Evolutionary conservation across 2,888 invertebrate genomes (phyloP).

Genomic region (Ennomos quercinarius): DNA sequence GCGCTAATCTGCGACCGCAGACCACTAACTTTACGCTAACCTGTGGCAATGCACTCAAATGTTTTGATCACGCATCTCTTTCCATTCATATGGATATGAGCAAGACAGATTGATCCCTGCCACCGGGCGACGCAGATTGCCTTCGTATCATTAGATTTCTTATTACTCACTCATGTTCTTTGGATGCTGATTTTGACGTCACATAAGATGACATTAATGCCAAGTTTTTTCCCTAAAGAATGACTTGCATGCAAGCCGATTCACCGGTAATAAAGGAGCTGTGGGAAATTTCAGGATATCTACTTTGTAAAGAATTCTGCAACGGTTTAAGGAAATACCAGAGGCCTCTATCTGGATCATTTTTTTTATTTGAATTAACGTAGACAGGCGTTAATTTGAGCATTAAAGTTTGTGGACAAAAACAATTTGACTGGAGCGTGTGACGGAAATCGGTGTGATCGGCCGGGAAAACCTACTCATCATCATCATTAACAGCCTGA

Average conservation of each 20-base stretch:
- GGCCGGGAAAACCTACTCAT: conserved; percentile 18
- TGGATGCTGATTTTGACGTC: conserved; percentile 18
- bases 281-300: too few relatives aligned
- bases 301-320: too few relatives aligned
- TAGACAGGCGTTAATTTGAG: not conserved
- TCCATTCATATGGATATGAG: conserved; percentile 14
- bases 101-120: conserved; percentile 8
- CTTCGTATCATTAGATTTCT: conserved; percentile 11
- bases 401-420: conserved; percentile 6
- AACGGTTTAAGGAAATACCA: too few relatives aligned
- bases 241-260: too few relatives aligned
- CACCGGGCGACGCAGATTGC: conserved; percentile 12
- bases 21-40: conserved; percentile 1
- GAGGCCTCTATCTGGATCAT: too few relatives aligned
- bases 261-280: too few relatives aligned
- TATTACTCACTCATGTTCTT: conserved; percentile 12
- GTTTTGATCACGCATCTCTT: conserved; percentile 19
- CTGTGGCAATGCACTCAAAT: conserved; percentile 20
- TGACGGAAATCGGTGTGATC: too few relatives aligned
- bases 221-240: too few relatives aligned
- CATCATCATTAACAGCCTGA: too few relatives aligned
- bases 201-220: not conserved
- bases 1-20: conserved; percentile 10
- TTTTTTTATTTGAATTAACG: not conserved
- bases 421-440: conserved; percentile 4